These are phyloP conservation scores for Atta texana DNA, from an alignment of 1,140 invertebrate species.

Conservation along the genomic window DNA sequence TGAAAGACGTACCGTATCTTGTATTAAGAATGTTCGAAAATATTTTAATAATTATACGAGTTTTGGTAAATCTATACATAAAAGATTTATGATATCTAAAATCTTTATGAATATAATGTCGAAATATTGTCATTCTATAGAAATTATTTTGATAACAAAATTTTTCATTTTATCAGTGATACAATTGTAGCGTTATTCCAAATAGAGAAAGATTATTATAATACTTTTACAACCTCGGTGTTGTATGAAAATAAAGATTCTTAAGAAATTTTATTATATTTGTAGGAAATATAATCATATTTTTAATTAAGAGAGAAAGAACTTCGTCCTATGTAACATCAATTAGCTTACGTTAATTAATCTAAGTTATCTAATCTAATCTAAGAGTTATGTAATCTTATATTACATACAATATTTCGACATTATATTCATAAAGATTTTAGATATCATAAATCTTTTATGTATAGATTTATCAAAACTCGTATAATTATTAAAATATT, in stretches of 20 bases:
- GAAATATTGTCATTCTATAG: neutral
- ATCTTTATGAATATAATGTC: neutral
- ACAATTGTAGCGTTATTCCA: neutral
- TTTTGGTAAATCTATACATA: neutral
- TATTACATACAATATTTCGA: neutral
- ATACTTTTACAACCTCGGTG: neutral
- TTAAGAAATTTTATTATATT: neutral
- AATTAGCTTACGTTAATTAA: constrained; percentile 3
- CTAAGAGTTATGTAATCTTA: too few relatives aligned
- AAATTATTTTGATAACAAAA: neutral
- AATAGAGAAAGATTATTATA: neutral
- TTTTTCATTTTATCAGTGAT: neutral
- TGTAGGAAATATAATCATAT: neutral
- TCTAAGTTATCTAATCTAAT: too few relatives aligned
- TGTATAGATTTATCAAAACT: neutral
- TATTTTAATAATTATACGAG: neutral
- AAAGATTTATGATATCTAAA: neutral
- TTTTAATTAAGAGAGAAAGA: constrained; percentile 37
- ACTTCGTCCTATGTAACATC: constrained; percentile 7
- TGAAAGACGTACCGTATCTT: neutral
- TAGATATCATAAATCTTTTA: neutral
- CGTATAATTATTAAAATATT: neutral
- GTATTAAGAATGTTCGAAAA: neutral
- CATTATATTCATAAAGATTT: neutral
- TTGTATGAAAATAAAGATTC: neutral